These are phyloP conservation scores for Myiozetetes cayanensis DNA, from an alignment of 2,113 vertebrate genomes.

Conservation along the genomic window DNA sequence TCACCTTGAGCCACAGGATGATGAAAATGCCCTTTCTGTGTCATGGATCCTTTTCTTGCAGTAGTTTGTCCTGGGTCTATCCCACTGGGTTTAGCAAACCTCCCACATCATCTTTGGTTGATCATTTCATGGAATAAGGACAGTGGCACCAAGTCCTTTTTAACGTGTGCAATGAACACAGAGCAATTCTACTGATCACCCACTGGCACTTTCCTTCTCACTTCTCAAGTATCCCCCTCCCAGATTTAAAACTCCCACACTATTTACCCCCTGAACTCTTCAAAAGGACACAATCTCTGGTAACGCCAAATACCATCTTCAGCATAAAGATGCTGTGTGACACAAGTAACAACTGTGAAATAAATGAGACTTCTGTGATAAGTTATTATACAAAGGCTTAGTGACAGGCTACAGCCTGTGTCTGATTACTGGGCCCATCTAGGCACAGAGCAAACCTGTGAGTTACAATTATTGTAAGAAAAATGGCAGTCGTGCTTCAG, in stretches of 20 bases:
- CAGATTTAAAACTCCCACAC: neutral
- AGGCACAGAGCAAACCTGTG: neutral
- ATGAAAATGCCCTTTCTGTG: neutral
- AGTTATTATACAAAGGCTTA: neutral
- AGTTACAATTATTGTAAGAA: neutral
- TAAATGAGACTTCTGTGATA: neutral
- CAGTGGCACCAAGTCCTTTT: neutral
- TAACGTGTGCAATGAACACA: fast-evolving
- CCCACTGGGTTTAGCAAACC: neutral
- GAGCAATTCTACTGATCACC: neutral
- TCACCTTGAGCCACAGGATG: neutral
- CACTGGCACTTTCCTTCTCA: neutral
- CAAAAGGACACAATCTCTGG: neutral
- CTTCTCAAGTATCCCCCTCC: neutral
- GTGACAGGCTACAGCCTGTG: neutral
- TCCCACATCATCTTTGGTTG: neutral
- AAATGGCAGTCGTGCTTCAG: neutral
- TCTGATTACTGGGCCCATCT: too few relatives aligned
- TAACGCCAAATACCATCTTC: fast-evolving
- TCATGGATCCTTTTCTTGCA: fast-evolving
- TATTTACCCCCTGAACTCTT: neutral
- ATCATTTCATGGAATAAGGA: neutral
- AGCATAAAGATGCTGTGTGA: neutral
- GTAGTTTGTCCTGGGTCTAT: neutral
- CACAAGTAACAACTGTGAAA: neutral